Evolutionary conservation across 2,888 invertebrate genomes (phyloP).

Genomic region (Celastrina argiolus): DNA sequence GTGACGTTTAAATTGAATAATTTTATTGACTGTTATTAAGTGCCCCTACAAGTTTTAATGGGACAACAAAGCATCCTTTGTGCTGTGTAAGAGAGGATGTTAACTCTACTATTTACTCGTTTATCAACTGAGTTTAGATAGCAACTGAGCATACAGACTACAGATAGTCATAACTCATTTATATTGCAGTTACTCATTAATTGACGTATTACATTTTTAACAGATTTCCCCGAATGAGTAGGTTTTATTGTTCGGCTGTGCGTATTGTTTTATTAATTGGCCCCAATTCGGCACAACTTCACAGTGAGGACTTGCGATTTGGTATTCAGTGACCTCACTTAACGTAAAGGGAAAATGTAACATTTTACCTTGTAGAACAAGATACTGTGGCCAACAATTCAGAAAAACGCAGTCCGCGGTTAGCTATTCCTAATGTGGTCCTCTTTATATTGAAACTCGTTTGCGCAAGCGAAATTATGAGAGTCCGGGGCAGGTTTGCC

Average conservation of each 20-base stretch:
- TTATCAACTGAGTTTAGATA: neutral
- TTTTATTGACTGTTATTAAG: slow-evolving; percentile 5
- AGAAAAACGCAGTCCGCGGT: neutral
- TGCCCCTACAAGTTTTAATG: slow-evolving; percentile 10
- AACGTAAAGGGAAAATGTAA: neutral
- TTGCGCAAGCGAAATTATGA: slow-evolving; percentile 64
- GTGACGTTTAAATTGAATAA: slow-evolving; percentile 10
- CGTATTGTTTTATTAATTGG: too few relatives aligned
- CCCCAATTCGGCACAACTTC: too few relatives aligned
- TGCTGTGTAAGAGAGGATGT: slow-evolving; percentile 5
- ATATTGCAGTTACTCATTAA: too few relatives aligned
- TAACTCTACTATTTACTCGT: neutral
- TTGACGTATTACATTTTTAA: too few relatives aligned
- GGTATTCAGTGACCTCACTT: neutral
- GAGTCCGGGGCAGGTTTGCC: slow-evolving; percentile 57
- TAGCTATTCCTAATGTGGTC: slow-evolving; percentile 24
- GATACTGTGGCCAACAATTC: neutral
- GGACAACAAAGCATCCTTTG: slow-evolving; percentile 1
- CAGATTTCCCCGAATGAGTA: too few relatives aligned
- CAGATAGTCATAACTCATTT: too few relatives aligned
- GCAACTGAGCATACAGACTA: neutral
- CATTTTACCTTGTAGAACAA: neutral
- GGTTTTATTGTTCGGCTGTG: too few relatives aligned
- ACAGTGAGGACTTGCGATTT: too few relatives aligned
- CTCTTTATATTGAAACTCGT: slow-evolving; percentile 52